phyloP scores from a whole-genome alignment of 2,888 invertebrate genomes.

The Platycheirus rosarum region DNA sequence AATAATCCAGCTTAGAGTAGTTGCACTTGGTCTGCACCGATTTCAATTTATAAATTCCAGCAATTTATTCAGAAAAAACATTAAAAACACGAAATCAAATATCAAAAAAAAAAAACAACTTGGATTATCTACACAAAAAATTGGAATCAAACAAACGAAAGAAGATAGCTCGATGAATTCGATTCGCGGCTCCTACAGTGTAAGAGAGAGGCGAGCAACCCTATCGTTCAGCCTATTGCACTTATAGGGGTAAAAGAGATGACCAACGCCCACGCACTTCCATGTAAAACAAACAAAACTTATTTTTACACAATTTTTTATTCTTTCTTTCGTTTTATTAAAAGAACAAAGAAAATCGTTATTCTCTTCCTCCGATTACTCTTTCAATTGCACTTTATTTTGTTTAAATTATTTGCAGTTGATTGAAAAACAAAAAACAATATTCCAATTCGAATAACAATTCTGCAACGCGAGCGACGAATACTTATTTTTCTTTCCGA shows the following conservation, averaged over 20 bases:
- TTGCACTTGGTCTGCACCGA: constrained; percentile 49
- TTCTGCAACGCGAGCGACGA: neutral
- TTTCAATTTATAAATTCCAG: constrained; percentile 37
- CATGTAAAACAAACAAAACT: constrained; percentile 63
- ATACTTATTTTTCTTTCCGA: constrained; percentile 12
- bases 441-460: too few relatives aligned
- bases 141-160: constrained; percentile 31
- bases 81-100: constrained; percentile 37
- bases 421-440: neutral
- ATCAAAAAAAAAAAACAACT: neutral
- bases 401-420: neutral
- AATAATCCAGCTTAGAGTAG: constrained; percentile 83
- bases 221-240: constrained; percentile 40
- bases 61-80: constrained; percentile 48
- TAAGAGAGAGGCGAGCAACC: constrained; percentile 44
- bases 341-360: constrained; percentile 48
- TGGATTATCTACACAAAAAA: constrained; percentile 13
- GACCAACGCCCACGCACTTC: constrained; percentile 68
- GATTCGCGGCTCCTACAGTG: constrained; percentile 32
- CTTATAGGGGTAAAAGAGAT: constrained; percentile 62
- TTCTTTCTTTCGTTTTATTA: constrained; percentile 24
- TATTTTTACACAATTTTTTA: constrained; percentile 17
- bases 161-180: constrained; percentile 8
- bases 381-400: neutral
- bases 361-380: constrained; percentile 17